Base-by-base conservation (phyloP, 2,113 vertebrate genomes). In the Catharus bicknelli region DNA sequence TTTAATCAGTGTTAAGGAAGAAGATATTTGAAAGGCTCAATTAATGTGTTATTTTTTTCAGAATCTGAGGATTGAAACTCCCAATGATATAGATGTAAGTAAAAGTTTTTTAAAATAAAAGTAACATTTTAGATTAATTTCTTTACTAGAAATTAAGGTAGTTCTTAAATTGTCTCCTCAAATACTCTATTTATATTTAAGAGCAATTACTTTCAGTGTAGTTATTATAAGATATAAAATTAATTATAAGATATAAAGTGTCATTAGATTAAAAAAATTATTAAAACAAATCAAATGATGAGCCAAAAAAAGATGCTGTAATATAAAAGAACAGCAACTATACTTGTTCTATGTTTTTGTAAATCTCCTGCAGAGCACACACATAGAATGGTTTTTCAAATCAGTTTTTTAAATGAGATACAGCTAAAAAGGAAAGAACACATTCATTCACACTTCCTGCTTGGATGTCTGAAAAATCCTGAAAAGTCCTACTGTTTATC, bases 21-120 rank as follows among this genome's bases (percentile, higher is more conserved):
- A 27, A 48, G 57, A 32, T 51, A 43, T 42, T 48, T 45, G 11
- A 90, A 88, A 93, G 38, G 5, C 50, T 94, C 74, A 58, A 95
- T 57, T 25, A 25, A 43, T 73, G 7, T 75, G 13, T 94, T 90
- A 4, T 70, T 63, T 97, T 73, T 97, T 97, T 83, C 92, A 98
- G 97, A 95, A 38, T 30, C 68, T 88, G 77, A 97, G 86, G 95
- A 97, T 98, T 86, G 95, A 96, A 88, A 97, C 94, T 76, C 97
- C 97, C 27, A 61, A 62, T 27, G 50, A 97, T 32, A 80, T 93
- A 80, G 79, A 96, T 48, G 97, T 98, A 96, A 97, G 97, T 97
- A 88, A 59, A 82, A 64, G 62, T 15, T 66, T 30, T n/a, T 26
- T 62, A 10, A 22, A 34, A 73, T 73, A 43, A 76, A 88, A 75